Evolutionary conservation across 2,888 invertebrate species (phyloP).

Genomic region (Temnothorax unifasciatus): DNA sequence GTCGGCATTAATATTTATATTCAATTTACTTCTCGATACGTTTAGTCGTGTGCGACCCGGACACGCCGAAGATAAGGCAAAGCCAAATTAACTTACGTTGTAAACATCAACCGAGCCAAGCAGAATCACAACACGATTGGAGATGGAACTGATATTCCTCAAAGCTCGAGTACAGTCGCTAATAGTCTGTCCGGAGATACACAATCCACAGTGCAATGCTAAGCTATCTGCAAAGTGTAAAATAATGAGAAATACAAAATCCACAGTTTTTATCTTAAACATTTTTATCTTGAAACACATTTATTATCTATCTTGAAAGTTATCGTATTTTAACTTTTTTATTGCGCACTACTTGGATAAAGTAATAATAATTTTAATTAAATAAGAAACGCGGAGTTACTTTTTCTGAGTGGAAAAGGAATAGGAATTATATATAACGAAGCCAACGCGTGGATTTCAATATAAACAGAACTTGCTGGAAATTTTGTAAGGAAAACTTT

Average conservation of each 20-base stretch:
- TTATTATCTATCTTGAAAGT: background rate
- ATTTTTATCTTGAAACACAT: background rate
- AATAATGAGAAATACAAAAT: slow-evolving; percentile 5
- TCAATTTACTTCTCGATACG: background rate
- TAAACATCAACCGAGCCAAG: slow-evolving; percentile 81
- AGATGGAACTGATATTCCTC: slow-evolving; percentile 67
- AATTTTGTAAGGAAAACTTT: background rate
- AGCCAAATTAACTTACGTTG: slow-evolving; percentile 67
- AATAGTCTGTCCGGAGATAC: slow-evolving; percentile 80
- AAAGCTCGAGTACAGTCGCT: slow-evolving; percentile 71
- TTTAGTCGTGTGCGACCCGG: background rate
- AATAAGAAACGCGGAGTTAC: background rate
- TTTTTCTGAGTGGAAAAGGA: background rate
- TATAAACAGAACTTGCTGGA: background rate
- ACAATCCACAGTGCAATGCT: slow-evolving; percentile 77
- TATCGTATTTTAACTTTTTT: background rate
- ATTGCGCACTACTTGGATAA: background rate
- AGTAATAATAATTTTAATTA: background rate
- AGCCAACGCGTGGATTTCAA: background rate
- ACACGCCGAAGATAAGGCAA: background rate
- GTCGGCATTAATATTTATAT: background rate
- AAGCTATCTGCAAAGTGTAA: slow-evolving; percentile 70
- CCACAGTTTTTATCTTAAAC: background rate
- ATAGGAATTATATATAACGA: background rate
- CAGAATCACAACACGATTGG: slow-evolving; percentile 77